Base-by-base conservation (phyloP, 2,888 invertebrate species). In the Cheilosia pagana region DNA sequence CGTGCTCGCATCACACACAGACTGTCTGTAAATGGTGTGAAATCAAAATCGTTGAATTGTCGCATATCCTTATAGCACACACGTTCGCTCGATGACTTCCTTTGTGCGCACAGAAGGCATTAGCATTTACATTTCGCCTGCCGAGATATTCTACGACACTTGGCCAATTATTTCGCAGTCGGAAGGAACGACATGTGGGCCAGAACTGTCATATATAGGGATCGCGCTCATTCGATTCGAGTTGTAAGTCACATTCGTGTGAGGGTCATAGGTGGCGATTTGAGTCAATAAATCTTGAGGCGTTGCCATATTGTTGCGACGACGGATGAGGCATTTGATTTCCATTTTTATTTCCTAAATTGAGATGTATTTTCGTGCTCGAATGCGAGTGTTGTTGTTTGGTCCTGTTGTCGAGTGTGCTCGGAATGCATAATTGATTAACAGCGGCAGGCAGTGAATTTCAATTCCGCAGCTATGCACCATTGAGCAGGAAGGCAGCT, bases 401-500 rank as follows among this genome's bases (percentile, higher is more conserved):
- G 35, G 35, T 45, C 48, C 10, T 28, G 35, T 43, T 31, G 14
- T 16, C 12, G 55, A 41, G 35, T 77, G 65, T 70, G 79, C 63
- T 63, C 23, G 41, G 83, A 85, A 85, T 85, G 74, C 79, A 79
- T 85, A 85, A 85, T 79, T 74, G 53, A 75, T 70, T 75, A 78
- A 43, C 72, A 21, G 50, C 28, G 57, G 31, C 60, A 35, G 10
- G 78, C 63, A 79, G 59, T 53, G 79, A 75, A 85, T 83, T 79
- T 79, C 57, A 83, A 83, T 72, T 78, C 43, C 16, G 31, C n/a
- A 74, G 50, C 53, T 68, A 83, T 83, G 72, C 82, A 68, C 63
- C 82, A 82, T 67, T 55, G 63, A 78, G 67, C 60, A 28, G 28
- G 52, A 8, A 19, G 35, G 14, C 12, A 23, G 14, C 2, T 50